Conservation (phyloP, 2,113 vertebrate species). For the Pluvialis apricaria region DNA sequence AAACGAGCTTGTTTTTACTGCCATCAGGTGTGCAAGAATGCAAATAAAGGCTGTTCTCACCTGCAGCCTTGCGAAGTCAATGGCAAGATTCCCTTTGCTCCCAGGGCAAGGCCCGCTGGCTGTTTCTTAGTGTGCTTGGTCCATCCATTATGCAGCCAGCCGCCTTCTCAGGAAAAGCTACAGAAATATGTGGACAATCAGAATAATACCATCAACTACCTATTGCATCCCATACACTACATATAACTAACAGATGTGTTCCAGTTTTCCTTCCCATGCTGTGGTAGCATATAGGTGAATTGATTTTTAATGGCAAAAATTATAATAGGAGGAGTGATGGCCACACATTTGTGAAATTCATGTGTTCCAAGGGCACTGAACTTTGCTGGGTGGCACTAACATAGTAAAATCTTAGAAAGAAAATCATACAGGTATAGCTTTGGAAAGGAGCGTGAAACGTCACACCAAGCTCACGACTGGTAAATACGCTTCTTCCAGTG, state of each 20-base stretch:
- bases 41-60: background rate
- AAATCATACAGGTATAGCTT: background rate
- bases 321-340: background rate
- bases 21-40: conserved; percentile 21
- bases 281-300: background rate
- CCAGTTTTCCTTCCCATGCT: background rate
- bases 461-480: background rate
- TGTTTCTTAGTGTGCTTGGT: background rate
- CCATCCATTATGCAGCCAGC: background rate
- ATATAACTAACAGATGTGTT: background rate
- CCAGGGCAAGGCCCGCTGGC: accelerated
- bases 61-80: background rate
- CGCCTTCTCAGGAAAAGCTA: background rate
- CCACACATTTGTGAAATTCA: background rate
- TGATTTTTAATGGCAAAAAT: background rate
- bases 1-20: conserved; percentile 35
- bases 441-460: accelerated
- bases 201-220: background rate
- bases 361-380: background rate
- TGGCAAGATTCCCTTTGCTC: background rate
- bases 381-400: background rate
- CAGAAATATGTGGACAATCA: background rate
- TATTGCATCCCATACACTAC: background rate
- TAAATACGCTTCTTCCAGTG: background rate
- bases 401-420: background rate